phyloP scores from a whole-genome alignment of 2,888 invertebrate genomes.

The Drosophila histrio region DNA sequence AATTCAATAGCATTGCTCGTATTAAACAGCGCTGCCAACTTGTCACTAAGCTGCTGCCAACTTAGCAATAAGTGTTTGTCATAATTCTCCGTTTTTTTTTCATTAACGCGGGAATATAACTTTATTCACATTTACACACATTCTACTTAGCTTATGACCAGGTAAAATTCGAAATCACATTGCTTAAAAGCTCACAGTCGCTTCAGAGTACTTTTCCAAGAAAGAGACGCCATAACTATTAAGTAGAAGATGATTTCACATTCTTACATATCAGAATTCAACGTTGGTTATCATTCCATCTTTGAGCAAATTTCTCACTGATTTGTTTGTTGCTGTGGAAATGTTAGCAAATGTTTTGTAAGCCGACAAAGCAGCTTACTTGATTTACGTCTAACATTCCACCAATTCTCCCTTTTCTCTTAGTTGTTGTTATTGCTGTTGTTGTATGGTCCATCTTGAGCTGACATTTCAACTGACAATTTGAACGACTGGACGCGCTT shows the following conservation, averaged over 20 bases:
- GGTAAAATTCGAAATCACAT: not conserved
- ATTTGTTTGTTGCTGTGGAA: conserved; percentile 61
- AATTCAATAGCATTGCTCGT: no score
- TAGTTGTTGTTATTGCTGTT: conserved; percentile 15
- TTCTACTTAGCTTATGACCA: not conserved
- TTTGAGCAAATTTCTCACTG: conserved; percentile 56
- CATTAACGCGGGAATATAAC: not conserved
- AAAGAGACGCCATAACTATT: not conserved
- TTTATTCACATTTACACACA: not conserved
- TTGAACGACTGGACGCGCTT: conserved; percentile 66
- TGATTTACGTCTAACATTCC: conserved; percentile 35
- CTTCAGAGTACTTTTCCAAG: not conserved
- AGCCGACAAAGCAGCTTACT: conserved; percentile 77
- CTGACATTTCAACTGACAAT: conserved; percentile 79
- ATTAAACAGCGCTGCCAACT: not conserved
- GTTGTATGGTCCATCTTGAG: conserved; percentile 58
- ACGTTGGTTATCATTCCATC: conserved; percentile 35
- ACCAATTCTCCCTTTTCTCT: not conserved
- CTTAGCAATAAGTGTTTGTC: not conserved
- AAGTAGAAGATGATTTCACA: conserved; percentile 3
- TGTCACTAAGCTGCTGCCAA: not conserved
- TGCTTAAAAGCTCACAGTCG: not conserved
- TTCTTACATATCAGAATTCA: conserved; percentile 13
- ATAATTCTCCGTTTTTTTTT: not conserved
- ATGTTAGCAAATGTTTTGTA: conserved; percentile 66